phyloP scores from a whole-genome alignment of 2,113 vertebrate species.

The Anguilla japonica region DNA sequence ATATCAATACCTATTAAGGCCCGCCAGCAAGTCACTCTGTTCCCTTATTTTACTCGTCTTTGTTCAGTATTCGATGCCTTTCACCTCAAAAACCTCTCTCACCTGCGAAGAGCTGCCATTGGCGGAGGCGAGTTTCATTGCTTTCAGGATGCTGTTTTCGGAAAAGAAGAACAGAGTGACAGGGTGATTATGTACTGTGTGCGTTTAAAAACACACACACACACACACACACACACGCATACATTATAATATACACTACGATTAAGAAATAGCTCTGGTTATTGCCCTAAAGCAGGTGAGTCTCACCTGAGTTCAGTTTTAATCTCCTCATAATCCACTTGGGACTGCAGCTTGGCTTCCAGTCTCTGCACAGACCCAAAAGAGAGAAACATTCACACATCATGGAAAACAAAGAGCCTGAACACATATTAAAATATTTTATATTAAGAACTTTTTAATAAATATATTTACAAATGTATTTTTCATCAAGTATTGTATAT shows the following conservation, averaged over 20 bases:
- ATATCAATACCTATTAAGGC: background rate
- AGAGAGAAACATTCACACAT: background rate
- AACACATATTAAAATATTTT: background rate
- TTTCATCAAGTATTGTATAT: background rate
- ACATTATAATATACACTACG: too few relatives aligned
- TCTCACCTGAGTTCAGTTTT: conserved; percentile 96
- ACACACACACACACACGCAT: background rate
- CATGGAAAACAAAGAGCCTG: background rate
- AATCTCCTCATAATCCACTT: conserved; percentile 95
- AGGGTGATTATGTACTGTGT: too few relatives aligned
- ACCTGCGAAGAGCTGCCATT: conserved; percentile 87
- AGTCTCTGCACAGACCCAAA: conserved; percentile 69
- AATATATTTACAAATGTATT: background rate
- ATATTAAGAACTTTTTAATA: too few relatives aligned
- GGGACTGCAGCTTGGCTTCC: conserved; percentile 90
- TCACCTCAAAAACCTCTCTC: conserved; percentile 43
- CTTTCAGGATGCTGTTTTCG: conserved; percentile 85
- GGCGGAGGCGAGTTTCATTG: conserved; percentile 88
- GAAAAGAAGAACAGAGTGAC: conserved; percentile 12
- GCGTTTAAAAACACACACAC: background rate
- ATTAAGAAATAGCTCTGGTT: background rate
- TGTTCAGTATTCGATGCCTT: background rate
- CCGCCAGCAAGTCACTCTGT: background rate
- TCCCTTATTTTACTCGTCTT: background rate
- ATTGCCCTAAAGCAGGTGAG: background rate